Conservation (phyloP, 1,140 invertebrate genomes). For the Pseudomyrmex gracilis region DNA sequence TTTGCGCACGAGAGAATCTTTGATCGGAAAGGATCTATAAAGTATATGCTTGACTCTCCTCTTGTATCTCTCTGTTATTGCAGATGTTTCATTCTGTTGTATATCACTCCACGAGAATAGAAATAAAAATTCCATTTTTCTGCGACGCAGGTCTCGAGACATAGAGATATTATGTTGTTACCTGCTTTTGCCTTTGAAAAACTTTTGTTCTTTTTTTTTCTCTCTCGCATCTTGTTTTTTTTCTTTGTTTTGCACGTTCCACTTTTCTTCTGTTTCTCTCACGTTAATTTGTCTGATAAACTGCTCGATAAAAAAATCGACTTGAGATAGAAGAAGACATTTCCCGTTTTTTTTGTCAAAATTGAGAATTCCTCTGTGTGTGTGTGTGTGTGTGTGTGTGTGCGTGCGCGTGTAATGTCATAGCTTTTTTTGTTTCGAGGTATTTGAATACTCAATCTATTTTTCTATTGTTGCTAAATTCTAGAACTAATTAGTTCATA, state of each 20-base stretch:
- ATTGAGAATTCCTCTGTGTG: background rate
- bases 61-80: background rate
- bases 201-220: background rate
- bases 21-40: slow-evolving; percentile 29
- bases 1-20: background rate
- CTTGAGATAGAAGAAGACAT: slow-evolving; percentile 5
- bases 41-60: slow-evolving; percentile 13
- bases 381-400: background rate
- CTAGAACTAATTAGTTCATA: background rate
- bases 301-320: slow-evolving; percentile 15
- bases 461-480: background rate
- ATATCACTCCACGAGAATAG: slow-evolving; percentile 31
- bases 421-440: background rate
- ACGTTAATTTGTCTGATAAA: slow-evolving; percentile 30
- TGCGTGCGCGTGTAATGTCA: too few relatives aligned
- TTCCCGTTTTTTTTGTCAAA: background rate
- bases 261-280: background rate
- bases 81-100: slow-evolving; percentile 38
- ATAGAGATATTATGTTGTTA: slow-evolving; percentile 20
- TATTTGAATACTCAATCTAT: background rate
- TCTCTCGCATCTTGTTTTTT: background rate
- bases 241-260: background rate
- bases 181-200: slow-evolving; percentile 22
- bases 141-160: slow-evolving; percentile 7
- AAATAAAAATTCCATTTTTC: slow-evolving; percentile 60